These are phyloP conservation scores for Nephila pilipes DNA, from an alignment of 1,140 invertebrate genomes.

Conservation along the genomic window DNA sequence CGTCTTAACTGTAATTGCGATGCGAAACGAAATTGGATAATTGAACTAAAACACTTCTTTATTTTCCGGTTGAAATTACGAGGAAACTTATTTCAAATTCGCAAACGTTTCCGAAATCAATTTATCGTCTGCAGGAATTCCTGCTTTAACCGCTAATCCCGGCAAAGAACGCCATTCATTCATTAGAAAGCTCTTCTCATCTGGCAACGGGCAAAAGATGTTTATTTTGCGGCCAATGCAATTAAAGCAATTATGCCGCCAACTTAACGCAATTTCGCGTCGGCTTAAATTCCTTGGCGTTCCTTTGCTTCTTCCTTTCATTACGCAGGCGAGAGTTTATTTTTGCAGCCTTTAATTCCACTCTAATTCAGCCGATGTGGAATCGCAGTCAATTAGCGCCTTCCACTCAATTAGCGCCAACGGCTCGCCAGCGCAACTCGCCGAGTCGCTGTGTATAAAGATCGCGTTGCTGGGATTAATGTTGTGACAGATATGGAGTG, in stretches of 20 bases:
- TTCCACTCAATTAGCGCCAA: constrained; percentile 72
- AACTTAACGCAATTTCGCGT: constrained; percentile 76
- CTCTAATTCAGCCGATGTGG: constrained; percentile 72
- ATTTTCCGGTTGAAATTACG: constrained; percentile 14
- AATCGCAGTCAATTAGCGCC: constrained; percentile 73
- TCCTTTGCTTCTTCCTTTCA: constrained; percentile 52
- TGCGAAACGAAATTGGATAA: constrained; percentile 62
- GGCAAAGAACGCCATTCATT: constrained; percentile 57
- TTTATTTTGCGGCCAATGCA: constrained; percentile 76
- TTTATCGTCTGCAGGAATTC: constrained; percentile 68
- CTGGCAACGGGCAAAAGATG: constrained; percentile 58
- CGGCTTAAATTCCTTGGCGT: constrained; percentile 72
- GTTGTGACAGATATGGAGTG: constrained; percentile 75
- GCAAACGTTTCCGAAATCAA: constrained; percentile 67
- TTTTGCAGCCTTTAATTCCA: constrained; percentile 63
- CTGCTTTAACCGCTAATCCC: constrained; percentile 60
- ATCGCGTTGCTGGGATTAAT: constrained; percentile 64
- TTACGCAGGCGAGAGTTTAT: constrained; percentile 59
- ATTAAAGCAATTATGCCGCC: constrained; percentile 74
- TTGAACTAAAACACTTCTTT: constrained; percentile 70
- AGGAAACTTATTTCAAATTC: constrained; percentile 69
- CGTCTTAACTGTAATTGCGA: constrained; percentile 51
- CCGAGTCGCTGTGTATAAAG: constrained; percentile 39
- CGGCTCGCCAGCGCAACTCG: constrained; percentile 27
- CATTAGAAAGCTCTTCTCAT: constrained; percentile 50